Conservation (phyloP, 2,113 vertebrate genomes). For the Pagrus major region DNA sequence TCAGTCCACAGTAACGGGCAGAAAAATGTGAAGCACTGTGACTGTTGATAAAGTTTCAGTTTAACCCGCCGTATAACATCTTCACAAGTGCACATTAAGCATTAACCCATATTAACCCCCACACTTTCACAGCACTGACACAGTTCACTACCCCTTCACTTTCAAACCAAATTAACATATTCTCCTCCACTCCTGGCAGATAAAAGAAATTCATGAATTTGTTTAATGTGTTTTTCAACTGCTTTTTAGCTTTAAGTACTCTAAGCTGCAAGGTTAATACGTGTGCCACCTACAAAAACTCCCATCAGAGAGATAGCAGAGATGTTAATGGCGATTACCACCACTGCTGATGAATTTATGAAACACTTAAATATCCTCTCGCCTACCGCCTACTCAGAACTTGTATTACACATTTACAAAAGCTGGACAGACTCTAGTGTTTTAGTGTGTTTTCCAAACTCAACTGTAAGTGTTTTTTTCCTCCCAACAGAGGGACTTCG, state of each 20-base stretch:
- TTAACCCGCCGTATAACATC: conserved; percentile 59
- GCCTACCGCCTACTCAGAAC: conserved; percentile 31
- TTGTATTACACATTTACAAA: conserved; percentile 18
- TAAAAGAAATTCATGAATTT: conserved; percentile 57
- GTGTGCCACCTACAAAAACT: conserved; percentile 59
- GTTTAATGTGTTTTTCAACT: conserved; percentile 59
- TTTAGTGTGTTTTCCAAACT: neutral
- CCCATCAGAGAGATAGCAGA: conserved; percentile 49
- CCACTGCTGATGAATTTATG: conserved; percentile 40
- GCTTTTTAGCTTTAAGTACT: conserved; percentile 56
- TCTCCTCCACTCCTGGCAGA: conserved; percentile 48
- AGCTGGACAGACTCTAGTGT: neutral
- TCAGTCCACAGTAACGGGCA: neutral
- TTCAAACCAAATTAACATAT: conserved; percentile 61
- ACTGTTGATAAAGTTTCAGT: conserved; percentile 66
- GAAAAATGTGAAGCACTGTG: conserved; percentile 5
- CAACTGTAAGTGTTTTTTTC: neutral
- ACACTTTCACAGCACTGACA: conserved; percentile 51
- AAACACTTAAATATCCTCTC: conserved; percentile 51
- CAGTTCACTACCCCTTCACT: conserved; percentile 57
- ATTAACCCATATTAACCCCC: conserved; percentile 75
- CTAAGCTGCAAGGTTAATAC: conserved; percentile 55
- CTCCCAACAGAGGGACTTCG: conserved; percentile 92
- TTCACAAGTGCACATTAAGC: conserved; percentile 65
- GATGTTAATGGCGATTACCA: conserved; percentile 63